These are phyloP conservation scores for Rhogogaster chlorosoma DNA, from an alignment of 2,888 invertebrate genomes.

Conservation along the genomic window DNA sequence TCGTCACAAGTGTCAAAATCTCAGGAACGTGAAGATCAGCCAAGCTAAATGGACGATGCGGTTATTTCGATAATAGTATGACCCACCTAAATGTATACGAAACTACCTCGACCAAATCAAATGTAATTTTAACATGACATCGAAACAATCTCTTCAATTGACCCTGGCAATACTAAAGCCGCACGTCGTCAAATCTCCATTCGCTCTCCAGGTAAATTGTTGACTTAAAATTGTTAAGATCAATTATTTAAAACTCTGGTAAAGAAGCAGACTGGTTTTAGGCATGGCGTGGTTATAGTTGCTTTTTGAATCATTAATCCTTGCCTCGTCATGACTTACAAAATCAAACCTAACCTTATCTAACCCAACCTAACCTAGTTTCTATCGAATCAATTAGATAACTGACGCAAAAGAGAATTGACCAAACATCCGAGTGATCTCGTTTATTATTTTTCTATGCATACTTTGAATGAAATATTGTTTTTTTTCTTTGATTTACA, in stretches of 20 bases:
- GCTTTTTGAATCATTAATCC: not conserved
- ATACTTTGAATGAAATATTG: not conserved
- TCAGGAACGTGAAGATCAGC: not conserved
- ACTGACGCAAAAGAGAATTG: not conserved
- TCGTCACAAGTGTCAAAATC: not conserved
- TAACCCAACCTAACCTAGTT: not conserved
- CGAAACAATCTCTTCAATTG: conserved; percentile 79
- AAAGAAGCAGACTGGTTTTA: not conserved
- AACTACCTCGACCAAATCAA: not conserved
- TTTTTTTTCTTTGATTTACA: conserved; percentile 67
- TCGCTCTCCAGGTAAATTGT: conserved; percentile 81
- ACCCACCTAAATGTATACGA: not conserved
- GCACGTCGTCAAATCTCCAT: conserved; percentile 88
- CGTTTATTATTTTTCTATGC: not conserved
- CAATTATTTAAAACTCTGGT: not conserved
- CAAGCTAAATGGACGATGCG: not conserved
- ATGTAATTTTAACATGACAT: conserved; percentile 61
- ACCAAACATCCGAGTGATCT: not conserved
- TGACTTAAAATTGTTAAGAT: not conserved
- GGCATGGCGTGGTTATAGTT: too few species aligned
- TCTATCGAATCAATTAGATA: not conserved
- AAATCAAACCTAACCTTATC: not conserved
- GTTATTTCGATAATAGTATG: not conserved
- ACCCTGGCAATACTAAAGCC: conserved; percentile 94
- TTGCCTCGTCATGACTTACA: not conserved